Conservation (phyloP, 92 coral and sea anemone genomes). For the Pocillopora meandrina region DNA sequence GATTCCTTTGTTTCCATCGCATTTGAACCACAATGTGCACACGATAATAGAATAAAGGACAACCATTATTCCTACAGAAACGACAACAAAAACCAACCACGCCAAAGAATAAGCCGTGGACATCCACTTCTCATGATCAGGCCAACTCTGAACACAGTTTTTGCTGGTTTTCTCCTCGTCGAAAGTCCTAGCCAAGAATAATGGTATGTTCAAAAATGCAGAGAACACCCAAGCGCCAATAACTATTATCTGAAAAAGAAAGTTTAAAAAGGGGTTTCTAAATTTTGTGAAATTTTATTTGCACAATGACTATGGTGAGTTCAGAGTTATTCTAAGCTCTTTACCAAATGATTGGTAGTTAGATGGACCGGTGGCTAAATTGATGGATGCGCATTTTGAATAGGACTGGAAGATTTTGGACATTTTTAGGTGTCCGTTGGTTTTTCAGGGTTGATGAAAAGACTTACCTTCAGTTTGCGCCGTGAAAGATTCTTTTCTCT, state of each 20-base stretch:
- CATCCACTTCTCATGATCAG: not conserved
- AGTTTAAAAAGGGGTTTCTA: too few relatives aligned
- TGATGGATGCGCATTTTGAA: too few relatives aligned
- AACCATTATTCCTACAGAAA: not conserved
- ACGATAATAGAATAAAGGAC: not conserved
- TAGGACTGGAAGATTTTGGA: too few relatives aligned
- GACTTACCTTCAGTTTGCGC: too few relatives aligned
- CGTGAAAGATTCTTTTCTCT: too few relatives aligned
- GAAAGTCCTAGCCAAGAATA: not conserved
- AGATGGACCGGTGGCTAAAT: too few relatives aligned
- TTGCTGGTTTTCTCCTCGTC: not conserved
- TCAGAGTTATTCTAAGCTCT: too few relatives aligned
- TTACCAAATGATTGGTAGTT: too few relatives aligned
- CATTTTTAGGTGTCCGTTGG: too few relatives aligned
- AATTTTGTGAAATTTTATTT: too few relatives aligned
- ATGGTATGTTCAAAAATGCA: not conserved
- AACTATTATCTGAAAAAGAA: not conserved
- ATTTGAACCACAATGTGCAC: not conserved
- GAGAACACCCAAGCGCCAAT: not conserved
- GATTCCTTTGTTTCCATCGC: not conserved
- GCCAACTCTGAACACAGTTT: not conserved
- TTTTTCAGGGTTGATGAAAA: too few relatives aligned
- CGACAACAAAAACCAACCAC: not conserved
- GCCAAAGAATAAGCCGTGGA: not conserved
- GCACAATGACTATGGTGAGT: too few relatives aligned